These are phyloP conservation scores for Drosophila meridionalis DNA, from an alignment of 2,888 invertebrate genomes.

Conservation along the genomic window DNA sequence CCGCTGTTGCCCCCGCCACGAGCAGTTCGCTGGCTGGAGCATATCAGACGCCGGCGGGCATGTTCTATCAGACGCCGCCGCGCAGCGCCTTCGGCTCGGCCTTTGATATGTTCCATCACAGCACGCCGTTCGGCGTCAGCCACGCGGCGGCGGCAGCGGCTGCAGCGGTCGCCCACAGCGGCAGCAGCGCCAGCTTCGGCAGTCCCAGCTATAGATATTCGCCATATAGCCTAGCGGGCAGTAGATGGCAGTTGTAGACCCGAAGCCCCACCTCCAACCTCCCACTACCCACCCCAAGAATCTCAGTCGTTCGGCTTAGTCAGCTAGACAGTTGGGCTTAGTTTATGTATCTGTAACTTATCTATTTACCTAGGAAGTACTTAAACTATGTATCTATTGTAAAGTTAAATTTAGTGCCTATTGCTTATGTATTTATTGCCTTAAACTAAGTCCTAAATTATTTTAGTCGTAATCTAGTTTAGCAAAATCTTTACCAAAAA, in stretches of 20 bases:
- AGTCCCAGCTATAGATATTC: constrained; percentile 85
- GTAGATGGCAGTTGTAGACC: constrained; percentile 84
- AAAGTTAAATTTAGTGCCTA: constrained; percentile 70
- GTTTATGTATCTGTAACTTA: constrained; percentile 45
- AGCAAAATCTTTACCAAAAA: constrained; percentile 64
- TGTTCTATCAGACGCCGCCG: constrained; percentile 85
- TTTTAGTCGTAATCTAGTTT: constrained; percentile 57
- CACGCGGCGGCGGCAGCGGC: constrained; percentile 72
- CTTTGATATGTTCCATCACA: constrained; percentile 85
- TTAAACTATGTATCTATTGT: constrained; percentile 41
- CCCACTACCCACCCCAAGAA: not conserved
- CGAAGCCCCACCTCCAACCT: not conserved
- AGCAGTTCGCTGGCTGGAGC: constrained; percentile 56
- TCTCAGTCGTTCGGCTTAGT: constrained; percentile 12
- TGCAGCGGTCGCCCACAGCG: constrained; percentile 77
- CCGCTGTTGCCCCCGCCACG: constrained; percentile 53
- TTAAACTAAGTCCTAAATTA: constrained; percentile 69
- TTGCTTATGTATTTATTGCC: constrained; percentile 73
- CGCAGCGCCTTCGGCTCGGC: constrained; percentile 83
- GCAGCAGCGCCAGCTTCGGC: constrained; percentile 82
- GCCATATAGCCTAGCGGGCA: constrained; percentile 84
- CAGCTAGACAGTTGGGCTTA: constrained; percentile 32
- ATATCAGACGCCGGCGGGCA: constrained; percentile 75
- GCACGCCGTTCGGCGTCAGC: constrained; percentile 84
- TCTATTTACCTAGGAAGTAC: constrained; percentile 37